phyloP scores from a whole-genome alignment of 2,797 vertebrate species.

The Morus bassanus region DNA sequence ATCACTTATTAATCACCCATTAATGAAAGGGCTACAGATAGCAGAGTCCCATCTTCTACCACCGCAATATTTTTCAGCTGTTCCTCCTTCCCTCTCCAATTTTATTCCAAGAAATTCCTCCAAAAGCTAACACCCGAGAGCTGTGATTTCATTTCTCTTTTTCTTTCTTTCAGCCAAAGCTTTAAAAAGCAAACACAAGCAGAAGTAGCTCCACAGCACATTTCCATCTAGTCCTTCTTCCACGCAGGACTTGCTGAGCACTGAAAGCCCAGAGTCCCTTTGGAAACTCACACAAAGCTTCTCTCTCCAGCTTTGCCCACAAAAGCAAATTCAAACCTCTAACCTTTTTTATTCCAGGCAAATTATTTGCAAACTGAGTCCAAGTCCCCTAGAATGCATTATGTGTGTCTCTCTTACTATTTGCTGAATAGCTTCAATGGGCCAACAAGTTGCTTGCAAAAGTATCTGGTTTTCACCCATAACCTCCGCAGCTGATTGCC shows the following conservation, averaged over 20 bases:
- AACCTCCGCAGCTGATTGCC: not conserved
- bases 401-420: not conserved
- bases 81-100: not conserved
- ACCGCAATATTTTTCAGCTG: not conserved
- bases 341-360: not conserved
- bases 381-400: not conserved
- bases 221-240: not conserved
- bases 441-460: not conserved
- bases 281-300: not conserved
- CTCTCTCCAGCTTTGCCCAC: not conserved
- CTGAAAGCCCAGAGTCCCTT: not conserved
- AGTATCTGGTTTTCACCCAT: not conserved
- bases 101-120: not conserved
- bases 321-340: not conserved
- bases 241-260: rapidly evolving
- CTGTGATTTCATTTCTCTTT: not conserved
- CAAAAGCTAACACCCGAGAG: not conserved
- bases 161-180: not conserved
- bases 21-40: not conserved
- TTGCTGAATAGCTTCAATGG: not conserved
- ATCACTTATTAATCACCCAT: constrained; percentile 37
- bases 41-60: not conserved
- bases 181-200: not conserved
- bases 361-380: not conserved
- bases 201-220: not conserved